phyloP scores from a whole-genome alignment of 2,888 invertebrate species.

The Leptopilina myrica region DNA sequence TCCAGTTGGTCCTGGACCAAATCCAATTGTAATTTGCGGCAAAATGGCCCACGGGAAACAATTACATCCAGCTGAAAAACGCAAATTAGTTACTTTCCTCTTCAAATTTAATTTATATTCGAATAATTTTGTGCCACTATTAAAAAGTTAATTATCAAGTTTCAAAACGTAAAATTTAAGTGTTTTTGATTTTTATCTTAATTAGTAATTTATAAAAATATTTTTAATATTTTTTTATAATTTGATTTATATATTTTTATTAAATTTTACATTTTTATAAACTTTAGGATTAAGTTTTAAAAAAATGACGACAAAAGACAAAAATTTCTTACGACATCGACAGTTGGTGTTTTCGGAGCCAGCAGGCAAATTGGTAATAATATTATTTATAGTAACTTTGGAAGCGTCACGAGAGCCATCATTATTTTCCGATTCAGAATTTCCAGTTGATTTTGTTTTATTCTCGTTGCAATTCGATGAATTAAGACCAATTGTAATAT shows the following conservation, averaged over 20 bases:
- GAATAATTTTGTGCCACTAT: too few relatives aligned
- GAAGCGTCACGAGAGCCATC: slow-evolving; percentile 44
- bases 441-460: neutral
- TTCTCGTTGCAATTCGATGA: neutral
- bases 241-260: neutral
- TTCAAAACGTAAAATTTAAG: too few relatives aligned
- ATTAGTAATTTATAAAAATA: too few relatives aligned
- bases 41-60: slow-evolving; percentile 46
- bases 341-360: slow-evolving; percentile 40
- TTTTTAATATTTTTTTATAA: too few relatives aligned
- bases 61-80: slow-evolving; percentile 45
- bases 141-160: too few relatives aligned
- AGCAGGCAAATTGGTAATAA: slow-evolving; percentile 51
- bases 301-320: neutral
- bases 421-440: slow-evolving; percentile 38
- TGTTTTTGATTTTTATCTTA: too few relatives aligned
- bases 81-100: too few relatives aligned
- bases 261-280: neutral
- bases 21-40: slow-evolving; percentile 63
- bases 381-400: slow-evolving; percentile 57
- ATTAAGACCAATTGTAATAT: slow-evolving; percentile 59
- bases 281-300: too few relatives aligned
- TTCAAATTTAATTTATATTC: too few relatives aligned
- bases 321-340: slow-evolving; percentile 48
- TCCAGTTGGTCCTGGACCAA: slow-evolving; percentile 53